Conservation (phyloP, 1,140 invertebrate species). For the Dreissena polymorpha region DNA sequence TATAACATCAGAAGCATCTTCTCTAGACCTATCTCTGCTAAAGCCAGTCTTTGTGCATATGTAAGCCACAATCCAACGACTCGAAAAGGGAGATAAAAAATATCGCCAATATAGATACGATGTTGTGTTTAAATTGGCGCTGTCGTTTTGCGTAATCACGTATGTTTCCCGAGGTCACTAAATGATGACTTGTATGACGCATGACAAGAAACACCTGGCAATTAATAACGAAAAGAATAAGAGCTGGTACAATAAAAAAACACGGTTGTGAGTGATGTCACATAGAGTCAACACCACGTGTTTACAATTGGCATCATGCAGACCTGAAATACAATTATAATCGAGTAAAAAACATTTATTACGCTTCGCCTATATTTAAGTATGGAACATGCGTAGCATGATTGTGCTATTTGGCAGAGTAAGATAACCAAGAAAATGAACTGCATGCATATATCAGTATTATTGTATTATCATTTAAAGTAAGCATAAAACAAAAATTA, state of each 20-base stretch:
- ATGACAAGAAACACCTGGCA: not conserved
- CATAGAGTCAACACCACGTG: not conserved
- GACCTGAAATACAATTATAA: slow-evolving; percentile 1
- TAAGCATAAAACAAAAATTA: not conserved
- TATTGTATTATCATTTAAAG: not conserved
- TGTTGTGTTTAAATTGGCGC: not conserved
- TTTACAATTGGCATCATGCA: not conserved
- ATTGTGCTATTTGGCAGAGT: no score
- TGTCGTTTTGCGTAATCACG: not conserved
- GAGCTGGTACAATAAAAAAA: not conserved
- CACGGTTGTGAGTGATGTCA: no score
- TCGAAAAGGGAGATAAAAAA: slow-evolving; percentile 8
- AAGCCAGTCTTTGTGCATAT: not conserved
- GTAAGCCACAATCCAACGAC: not conserved
- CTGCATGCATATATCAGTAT: no score
- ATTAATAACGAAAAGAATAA: not conserved
- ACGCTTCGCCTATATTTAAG: no score
- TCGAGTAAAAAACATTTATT: no score
- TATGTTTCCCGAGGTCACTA: not conserved
- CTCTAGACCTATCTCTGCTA: not conserved
- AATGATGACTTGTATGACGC: not conserved
- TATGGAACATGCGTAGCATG: no score
- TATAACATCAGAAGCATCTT: not conserved
- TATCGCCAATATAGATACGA: not conserved
- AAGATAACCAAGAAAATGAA: no score